A percentile compares a stretch with the other conserved stretches of the same genome.
phyloP scores from a whole-genome alignment of 2,888 invertebrate species.

The Charanyca ferruginea region DNA sequence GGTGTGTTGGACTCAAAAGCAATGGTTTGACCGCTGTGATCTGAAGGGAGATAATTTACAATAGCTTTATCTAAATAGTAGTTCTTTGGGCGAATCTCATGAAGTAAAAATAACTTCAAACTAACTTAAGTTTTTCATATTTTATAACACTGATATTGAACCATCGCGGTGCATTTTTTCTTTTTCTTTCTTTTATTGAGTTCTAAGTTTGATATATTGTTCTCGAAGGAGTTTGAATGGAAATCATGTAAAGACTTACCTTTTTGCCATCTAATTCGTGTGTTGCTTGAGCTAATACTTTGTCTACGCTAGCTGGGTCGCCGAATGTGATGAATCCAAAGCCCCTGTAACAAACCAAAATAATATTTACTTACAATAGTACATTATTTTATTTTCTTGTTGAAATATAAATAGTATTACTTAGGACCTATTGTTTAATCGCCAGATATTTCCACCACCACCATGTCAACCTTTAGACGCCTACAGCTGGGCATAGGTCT shows the following conservation, averaged over 20 bases:
- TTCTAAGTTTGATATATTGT: slow-evolving; percentile 34
- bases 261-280: slow-evolving; percentile 99
- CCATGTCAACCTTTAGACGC: too few species aligned
- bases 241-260: slow-evolving; percentile 91
- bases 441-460: too few species aligned
- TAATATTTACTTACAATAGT: neutral
- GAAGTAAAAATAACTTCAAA: slow-evolving; percentile 60
- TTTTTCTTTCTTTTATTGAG: slow-evolving; percentile 19
- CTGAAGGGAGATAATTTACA: too few species aligned
- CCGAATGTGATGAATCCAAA: slow-evolving; percentile 99
- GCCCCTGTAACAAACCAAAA: slow-evolving; percentile 94
- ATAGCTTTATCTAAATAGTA: too few species aligned
- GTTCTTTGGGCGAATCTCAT: slow-evolving; percentile 60
- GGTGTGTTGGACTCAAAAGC: too few species aligned
- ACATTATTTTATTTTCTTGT: too few species aligned
- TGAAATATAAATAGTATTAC: too few species aligned
- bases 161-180: slow-evolving; percentile 41
- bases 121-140: slow-evolving; percentile 52
- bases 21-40: too few species aligned
- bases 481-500: too few species aligned
- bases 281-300: slow-evolving; percentile 99
- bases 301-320: slow-evolving; percentile 99
- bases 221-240: slow-evolving; percentile 16
- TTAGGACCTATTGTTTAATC: too few species aligned
- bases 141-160: slow-evolving; percentile 61